Evolutionary conservation across 2,888 invertebrate species (phyloP), one percentile per base, ranked within the genome.

Genomic region (Antheraea assamensis): DNA sequence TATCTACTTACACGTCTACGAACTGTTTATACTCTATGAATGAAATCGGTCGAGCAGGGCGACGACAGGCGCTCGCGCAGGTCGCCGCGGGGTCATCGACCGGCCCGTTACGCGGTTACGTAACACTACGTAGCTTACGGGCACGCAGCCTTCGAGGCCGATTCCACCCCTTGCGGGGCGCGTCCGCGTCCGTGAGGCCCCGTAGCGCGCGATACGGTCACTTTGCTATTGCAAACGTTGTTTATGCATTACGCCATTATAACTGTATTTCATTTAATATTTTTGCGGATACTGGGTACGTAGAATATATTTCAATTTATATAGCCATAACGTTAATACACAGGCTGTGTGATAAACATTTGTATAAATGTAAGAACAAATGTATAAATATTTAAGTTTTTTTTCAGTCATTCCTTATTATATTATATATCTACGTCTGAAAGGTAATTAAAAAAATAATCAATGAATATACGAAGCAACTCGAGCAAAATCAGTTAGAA

Each of bases 31-130:
- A 76, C 73, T 82, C 84, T 81, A 78, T 80, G 73, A 80, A 77
- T 76, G 78, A 77, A 82, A 80, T 82, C 81, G 78, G 81, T 82
- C 83, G 85, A 85, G 85, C 83, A 84, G 88, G 85, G 88, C 89
- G 89, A 88, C 86, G 89, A 90, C 87, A 88, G 85, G 90, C 93
- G 93, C 87, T 86, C 85, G 92, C 94, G 94, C 94, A 90, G 89
- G 90, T 92, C 90, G 87, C 80, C 75, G 80, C 78, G 81, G 85
- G 92, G 92, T 92, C 92, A 88, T 84, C 79, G 93, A 85, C 93
- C 93, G 90, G 88, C 81, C 93, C 92, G 92, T 93, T 93, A 93
- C 92, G 90, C 88, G 87, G 84, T 94, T 92, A 93, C 92, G 93
- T 92, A 93, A 94, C 78, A 84, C 77, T 84, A 91, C 93, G 93